Conservation (phyloP, 2,888 invertebrate genomes). For the Protonemura montana region DNA sequence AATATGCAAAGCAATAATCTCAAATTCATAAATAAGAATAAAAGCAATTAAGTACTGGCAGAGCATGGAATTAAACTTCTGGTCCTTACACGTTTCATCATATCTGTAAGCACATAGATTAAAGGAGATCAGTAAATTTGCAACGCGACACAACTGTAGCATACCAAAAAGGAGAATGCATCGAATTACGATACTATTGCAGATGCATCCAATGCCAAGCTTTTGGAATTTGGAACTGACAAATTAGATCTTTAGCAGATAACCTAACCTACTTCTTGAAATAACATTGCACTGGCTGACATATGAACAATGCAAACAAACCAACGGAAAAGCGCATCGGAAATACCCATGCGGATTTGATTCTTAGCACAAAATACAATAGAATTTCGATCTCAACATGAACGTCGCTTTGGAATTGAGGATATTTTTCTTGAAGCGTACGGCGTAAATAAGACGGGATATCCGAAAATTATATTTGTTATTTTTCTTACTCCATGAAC, state of each 20-base stretch:
- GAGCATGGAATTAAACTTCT: neutral
- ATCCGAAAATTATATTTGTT: neutral
- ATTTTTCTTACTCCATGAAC: neutral
- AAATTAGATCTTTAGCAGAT: neutral
- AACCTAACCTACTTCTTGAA: neutral
- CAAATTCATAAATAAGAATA: conserved; percentile 1
- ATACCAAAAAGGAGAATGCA: neutral
- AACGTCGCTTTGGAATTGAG: neutral
- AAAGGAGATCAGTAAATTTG: neutral
- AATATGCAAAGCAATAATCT: neutral
- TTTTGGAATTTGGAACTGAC: neutral
- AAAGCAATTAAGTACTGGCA: neutral
- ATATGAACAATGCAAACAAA: neutral
- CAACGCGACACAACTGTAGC: neutral
- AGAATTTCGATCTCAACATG: neutral
- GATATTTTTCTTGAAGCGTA: no score
- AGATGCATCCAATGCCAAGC: conserved; percentile 1
- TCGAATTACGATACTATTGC: neutral
- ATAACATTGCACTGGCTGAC: neutral
- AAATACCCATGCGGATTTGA: neutral
- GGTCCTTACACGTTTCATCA: neutral
- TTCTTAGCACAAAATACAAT: neutral
- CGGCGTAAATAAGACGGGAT: neutral
- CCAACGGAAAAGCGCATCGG: neutral
- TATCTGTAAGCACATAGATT: neutral